These are phyloP conservation scores for Pseudomyrmex sp. DNA, from an alignment of 1,140 invertebrate genomes.

Conservation along the genomic window DNA sequence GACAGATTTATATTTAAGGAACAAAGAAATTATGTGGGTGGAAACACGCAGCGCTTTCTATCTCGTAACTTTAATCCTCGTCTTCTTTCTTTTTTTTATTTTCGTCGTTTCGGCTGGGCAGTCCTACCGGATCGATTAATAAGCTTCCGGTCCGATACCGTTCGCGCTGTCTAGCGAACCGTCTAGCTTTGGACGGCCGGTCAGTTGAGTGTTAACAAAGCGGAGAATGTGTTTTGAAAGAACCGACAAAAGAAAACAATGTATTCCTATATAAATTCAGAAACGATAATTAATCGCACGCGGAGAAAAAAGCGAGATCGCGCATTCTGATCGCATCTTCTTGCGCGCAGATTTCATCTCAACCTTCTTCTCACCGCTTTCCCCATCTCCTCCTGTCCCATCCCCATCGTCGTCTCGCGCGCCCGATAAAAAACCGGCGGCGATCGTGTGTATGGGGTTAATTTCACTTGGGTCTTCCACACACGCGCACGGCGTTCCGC, in stretches of 20 bases:
- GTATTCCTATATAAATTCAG: background rate
- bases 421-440: conserved; percentile 48
- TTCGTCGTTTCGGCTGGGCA: too few species aligned
- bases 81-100: background rate
- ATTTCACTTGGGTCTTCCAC: conserved; percentile 69
- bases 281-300: background rate
- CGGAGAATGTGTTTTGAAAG: background rate
- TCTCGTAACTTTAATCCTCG: background rate
- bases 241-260: too few species aligned
- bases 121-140: too few species aligned
- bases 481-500: conserved; percentile 67
- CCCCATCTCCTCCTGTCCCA: background rate
- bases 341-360: conserved; percentile 56
- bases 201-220: background rate
- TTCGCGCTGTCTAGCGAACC: too few species aligned
- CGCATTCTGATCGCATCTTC: conserved; percentile 56
- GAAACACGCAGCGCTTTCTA: conserved; percentile 13
- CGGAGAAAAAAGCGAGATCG: background rate
- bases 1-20: conserved; percentile 25
- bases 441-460: conserved; percentile 71
- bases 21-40: background rate
- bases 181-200: too few species aligned
- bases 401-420: background rate
- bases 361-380: background rate
- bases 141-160: too few species aligned